Evolutionary conservation across 2,888 invertebrate genomes (phyloP), one percentile per base, ranked within the genome.

Genomic region (Idaea straminata): DNA sequence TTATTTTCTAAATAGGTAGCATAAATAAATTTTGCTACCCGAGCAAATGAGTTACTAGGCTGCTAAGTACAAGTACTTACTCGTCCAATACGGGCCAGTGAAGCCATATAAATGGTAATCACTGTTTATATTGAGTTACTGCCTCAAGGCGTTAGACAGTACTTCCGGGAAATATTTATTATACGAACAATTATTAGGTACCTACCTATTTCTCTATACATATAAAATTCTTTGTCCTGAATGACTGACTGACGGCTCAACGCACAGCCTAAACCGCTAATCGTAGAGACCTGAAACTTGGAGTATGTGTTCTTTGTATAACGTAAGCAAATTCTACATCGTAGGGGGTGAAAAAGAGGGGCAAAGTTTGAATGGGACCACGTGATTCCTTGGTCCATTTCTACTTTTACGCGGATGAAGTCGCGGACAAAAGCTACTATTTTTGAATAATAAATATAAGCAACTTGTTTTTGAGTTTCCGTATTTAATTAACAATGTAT

Each of bases 41-140:
- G n/a, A 15, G 63, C 63, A 35, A 62, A 59, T 65, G 60, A 60
- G 36, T 60, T 57, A 57, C 57, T 60, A 59, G 25, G 57, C 35
- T 25, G n/a, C 60, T 61, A 35, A 67, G 65, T 63, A 47, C 47
- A 47, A 47, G 47, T 47, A 47, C 7, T 47, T 47, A 47, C 47
- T 47, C 6, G 47, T 47, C 47, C 63, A 60, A 58, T 16, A 57
- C 57, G 61, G 62, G 47, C 65, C 65, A 62, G 15, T 15, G 68
- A 68, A 68, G 65, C 68, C 68, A 35, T 62, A 64, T 16, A 35
- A 62, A 65, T 62, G 47, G 57, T 67, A 67, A 68, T 65, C 64
- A 68, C 60, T 62, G 64, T 59, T 65, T 61, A 63, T 59, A 47
- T 47, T 47, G 47, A 47, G 47, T 47, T 47, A 47, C 47, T 47